Percentiles rank a stretch among this genome's conserved stretches.
phyloP scores from a whole-genome alignment of 2,888 invertebrate species.

The Xanthorhoe designata region DNA sequence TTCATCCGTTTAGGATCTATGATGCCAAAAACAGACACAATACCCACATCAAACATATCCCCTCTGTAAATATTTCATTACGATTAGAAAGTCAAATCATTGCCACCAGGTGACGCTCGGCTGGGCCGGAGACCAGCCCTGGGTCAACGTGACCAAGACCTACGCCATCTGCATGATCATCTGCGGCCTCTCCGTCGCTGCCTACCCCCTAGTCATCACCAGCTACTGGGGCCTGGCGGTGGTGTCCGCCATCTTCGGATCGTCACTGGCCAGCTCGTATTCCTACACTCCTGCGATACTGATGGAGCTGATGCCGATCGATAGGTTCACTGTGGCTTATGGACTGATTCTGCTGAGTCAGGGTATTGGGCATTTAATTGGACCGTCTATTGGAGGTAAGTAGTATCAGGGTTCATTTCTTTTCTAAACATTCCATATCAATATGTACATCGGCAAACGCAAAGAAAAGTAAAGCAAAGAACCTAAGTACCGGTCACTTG shows the following conservation, averaged over 20 bases:
- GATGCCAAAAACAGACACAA: too few relatives aligned
- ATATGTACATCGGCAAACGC: too few relatives aligned
- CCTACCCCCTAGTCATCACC: slow-evolving; percentile 85
- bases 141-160: slow-evolving; percentile 93
- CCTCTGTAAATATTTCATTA: too few relatives aligned
- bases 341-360: slow-evolving; percentile 95
- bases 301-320: slow-evolving; percentile 94
- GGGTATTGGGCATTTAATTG: slow-evolving; percentile 96
- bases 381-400: slow-evolving; percentile 95
- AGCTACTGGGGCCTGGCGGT: slow-evolving; percentile 78
- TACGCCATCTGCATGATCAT: slow-evolving; percentile 92
- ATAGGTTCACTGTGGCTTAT: slow-evolving; percentile 96
- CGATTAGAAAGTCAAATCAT: neutral
- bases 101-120: slow-evolving; percentile 89
- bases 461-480: too few relatives aligned
- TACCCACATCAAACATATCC: too few relatives aligned
- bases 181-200: slow-evolving; percentile 86
- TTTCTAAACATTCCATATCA: too few relatives aligned
- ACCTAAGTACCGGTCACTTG: too few relatives aligned
- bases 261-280: slow-evolving; percentile 96
- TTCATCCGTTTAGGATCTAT: too few relatives aligned
- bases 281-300: slow-evolving; percentile 95
- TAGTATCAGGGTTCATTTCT: neutral
- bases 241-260: slow-evolving; percentile 90
- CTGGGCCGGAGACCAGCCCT: slow-evolving; percentile 94